These are phyloP conservation scores for Augiades crinisus DNA, from an alignment of 2,888 invertebrate species.

Conservation along the genomic window DNA sequence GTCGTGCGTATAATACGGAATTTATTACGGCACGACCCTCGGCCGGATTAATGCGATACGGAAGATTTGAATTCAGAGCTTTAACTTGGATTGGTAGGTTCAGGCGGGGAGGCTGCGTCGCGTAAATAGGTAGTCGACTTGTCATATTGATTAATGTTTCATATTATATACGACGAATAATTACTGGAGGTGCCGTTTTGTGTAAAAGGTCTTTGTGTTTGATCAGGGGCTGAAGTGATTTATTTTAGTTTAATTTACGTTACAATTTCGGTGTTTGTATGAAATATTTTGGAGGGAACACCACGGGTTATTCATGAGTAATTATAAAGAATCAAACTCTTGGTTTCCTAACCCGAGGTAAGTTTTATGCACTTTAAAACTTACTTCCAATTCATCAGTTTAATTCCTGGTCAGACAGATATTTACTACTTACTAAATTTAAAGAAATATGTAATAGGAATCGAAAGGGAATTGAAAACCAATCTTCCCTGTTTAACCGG, in stretches of 20 bases:
- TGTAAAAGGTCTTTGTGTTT: neutral
- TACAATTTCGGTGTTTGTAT: too few species aligned
- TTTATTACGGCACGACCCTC: constrained; percentile 78
- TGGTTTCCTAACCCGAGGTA: too few species aligned
- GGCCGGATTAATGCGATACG: constrained; percentile 78
- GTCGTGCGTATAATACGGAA: constrained; percentile 81
- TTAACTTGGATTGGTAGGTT: constrained; percentile 76
- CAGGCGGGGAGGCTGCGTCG: constrained; percentile 42
- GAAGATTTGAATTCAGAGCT: constrained; percentile 79
- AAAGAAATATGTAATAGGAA: too few species aligned
- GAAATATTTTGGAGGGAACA: too few species aligned
- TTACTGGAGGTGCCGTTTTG: constrained; percentile 14
- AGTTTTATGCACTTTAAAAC: too few species aligned
- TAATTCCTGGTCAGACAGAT: too few species aligned
- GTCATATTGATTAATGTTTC: constrained; percentile 46
- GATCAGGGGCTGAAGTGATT: neutral
- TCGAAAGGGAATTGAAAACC: too few species aligned
- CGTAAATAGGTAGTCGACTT: constrained; percentile 39
- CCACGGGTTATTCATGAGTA: too few species aligned
- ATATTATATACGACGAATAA: constrained; percentile 33
- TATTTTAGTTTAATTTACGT: neutral
- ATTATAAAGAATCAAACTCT: too few species aligned
- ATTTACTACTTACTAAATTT: too few species aligned
- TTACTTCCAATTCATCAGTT: too few species aligned
- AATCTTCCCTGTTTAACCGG: too few species aligned